phyloP scores from a whole-genome alignment of 2,113 vertebrate species.

The Holacanthus passer region DNA sequence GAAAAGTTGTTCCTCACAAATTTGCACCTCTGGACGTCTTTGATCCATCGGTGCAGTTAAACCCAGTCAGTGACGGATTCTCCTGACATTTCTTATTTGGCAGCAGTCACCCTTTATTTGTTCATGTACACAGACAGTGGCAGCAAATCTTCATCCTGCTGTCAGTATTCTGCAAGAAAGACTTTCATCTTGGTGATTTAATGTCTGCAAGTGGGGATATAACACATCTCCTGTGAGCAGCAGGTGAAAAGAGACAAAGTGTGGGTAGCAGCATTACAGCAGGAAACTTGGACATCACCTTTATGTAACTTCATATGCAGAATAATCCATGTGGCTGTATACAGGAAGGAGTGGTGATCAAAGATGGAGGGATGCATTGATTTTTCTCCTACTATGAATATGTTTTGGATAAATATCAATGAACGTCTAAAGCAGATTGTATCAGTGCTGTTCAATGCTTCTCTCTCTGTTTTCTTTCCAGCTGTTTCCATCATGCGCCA shows the following conservation, averaged over 20 bases:
- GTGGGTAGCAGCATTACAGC: neutral
- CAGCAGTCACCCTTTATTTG: neutral
- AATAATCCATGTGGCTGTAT: neutral
- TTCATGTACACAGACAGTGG: neutral
- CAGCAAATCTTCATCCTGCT: neutral
- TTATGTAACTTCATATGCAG: neutral
- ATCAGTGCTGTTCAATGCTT: neutral
- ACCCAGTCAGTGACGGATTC: neutral
- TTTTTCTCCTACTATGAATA: neutral
- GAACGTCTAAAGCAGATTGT: neutral
- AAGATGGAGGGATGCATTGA: neutral
- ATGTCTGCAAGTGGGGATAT: neutral
- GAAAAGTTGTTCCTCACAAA: neutral
- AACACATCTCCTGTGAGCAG: neutral
- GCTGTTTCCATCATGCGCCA: conserved; percentile 96
- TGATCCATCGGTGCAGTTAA: neutral
- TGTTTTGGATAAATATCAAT: neutral
- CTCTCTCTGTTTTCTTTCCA: conserved; percentile 66
- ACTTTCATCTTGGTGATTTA: neutral
- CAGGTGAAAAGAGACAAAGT: neutral
- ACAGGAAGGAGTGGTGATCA: neutral
- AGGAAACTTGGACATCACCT: neutral
- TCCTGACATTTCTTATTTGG: neutral
- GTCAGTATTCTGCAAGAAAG: neutral
- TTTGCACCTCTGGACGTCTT: neutral